phyloP scores from a whole-genome alignment of 2,888 invertebrate species.

The Fragum whitleyi region DNA sequence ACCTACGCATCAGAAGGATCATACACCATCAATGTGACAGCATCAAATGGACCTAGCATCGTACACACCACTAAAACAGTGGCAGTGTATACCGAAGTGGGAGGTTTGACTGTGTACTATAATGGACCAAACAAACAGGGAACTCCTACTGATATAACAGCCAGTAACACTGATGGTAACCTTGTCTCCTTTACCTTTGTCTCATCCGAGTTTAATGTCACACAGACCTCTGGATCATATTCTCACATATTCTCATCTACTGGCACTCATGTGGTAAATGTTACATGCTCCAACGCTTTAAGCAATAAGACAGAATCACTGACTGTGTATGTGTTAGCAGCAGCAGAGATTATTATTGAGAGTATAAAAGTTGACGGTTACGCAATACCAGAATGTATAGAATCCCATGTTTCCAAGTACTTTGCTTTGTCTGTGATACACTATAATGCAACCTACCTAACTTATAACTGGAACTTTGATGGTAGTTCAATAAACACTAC shows the following conservation, averaged over 20 bases:
- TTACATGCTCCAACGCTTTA: constrained; percentile 58
- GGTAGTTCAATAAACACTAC: constrained; percentile 32
- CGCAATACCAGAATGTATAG: constrained; percentile 42
- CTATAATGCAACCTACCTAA: constrained; percentile 43
- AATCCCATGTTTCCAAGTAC: constrained; percentile 20
- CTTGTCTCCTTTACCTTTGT: constrained; percentile 53
- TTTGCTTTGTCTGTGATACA: constrained; percentile 56
- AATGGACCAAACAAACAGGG: constrained; percentile 48
- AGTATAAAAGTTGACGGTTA: constrained; percentile 47
- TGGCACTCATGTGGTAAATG: constrained; percentile 57
- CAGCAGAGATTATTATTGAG: constrained; percentile 27
- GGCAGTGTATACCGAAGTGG: constrained; percentile 51
- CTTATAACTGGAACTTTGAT: constrained; percentile 62
- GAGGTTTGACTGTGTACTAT: constrained; percentile 46
- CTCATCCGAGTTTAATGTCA: constrained; percentile 42
- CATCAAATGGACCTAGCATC: constrained; percentile 58
- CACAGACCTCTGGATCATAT: constrained; percentile 36
- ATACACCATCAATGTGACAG: constrained; percentile 57
- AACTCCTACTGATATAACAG: constrained; percentile 41
- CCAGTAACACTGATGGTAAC: constrained; percentile 51
- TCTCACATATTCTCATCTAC: constrained; percentile 33
- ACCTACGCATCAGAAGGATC: constrained; percentile 45
- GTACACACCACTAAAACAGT: constrained; percentile 34
- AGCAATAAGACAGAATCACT: constrained; percentile 30
- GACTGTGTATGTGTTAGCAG: constrained; percentile 48